Percentiles rank a stretch among this genome's conserved stretches.
These are phyloP conservation scores for Lochmaea crataegi DNA, from an alignment of 2,888 invertebrate species.

Conservation along the genomic window DNA sequence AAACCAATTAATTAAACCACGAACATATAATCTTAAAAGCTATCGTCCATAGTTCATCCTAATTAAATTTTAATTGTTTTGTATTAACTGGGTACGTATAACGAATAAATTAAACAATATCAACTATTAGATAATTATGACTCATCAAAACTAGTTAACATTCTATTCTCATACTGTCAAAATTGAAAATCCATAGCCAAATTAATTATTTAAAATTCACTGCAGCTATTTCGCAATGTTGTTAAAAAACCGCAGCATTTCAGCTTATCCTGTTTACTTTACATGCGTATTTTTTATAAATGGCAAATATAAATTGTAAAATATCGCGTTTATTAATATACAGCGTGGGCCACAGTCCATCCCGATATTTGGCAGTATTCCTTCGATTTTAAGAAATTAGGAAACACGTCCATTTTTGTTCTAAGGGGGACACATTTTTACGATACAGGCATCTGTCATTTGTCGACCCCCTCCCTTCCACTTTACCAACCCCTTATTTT, in stretches of 20 bases:
- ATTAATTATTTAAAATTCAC: neutral
- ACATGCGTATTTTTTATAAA: neutral
- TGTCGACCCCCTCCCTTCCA: too few species aligned
- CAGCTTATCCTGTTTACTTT: neutral
- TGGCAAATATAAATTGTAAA: neutral
- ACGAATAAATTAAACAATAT: neutral
- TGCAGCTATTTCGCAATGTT: neutral
- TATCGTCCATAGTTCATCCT: neutral
- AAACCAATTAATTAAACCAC: neutral
- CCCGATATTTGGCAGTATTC: too few species aligned
- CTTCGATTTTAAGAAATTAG: too few species aligned
- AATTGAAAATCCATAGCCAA: neutral
- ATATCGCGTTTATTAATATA: neutral
- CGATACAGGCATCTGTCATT: too few species aligned
- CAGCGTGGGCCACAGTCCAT: too few species aligned
- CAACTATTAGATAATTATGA: conserved; percentile 6
- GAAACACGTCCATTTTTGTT: too few species aligned
- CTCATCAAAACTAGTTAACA: neutral
- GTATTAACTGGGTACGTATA: neutral
- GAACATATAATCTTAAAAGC: neutral
- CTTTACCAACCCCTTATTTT: too few species aligned
- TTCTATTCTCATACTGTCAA: neutral
- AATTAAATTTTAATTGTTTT: conserved; percentile 4
- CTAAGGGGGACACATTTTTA: too few species aligned
- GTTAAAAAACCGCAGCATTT: neutral